Evolutionary conservation across 2,797 vertebrate species (phyloP), one percentile per base, ranked within the genome.

Genomic region (Platalea minor): DNA sequence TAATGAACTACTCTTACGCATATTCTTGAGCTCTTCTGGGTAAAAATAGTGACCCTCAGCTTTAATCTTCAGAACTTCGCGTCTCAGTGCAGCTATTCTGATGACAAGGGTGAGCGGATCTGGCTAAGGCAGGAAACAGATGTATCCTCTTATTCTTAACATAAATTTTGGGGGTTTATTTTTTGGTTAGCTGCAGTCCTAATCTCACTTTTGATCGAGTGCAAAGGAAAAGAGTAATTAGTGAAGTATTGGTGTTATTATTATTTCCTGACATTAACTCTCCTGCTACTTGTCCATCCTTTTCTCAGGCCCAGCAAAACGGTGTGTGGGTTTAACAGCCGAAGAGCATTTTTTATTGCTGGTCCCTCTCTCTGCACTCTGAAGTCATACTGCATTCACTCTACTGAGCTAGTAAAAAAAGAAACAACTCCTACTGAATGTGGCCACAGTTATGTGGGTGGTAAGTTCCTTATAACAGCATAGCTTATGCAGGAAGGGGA

Each of bases 141-240:
- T 98, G 98, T 57, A 98, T 98, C 98, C 98, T 98, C 95, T 98
- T 94, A 92, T 97, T 97, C 94, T 96, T 96, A 87, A 95, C 96
- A 97, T 96, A 97, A 97, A 97, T 96, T 89, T 60, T 6, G 21
- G 94, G 95, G 92, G 87, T 54, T 93, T 96, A 95, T 85, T 90
- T 96, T 95, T 97, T 91, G 73, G 91, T 96, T 93, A 81, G 82
- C 92, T 96, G 82, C 87, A 88, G 95, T 94, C 93, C 93, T 96
- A 97, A 98, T 98, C 98, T 98, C 65, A 84, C 85, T 97, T 96
- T 97, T 77, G 39, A 97, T 97, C 95, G 17, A 98, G 97, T 97
- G 97, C 43, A 91, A 96, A 98, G 98, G 98, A 98, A 98, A 98
- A 98, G 92, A 97, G 97, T 98, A 98, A 98, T 98, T 98, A 98